These are phyloP conservation scores for Dinocampus coccinellae DNA, from an alignment of 2,888 invertebrate genomes.

Conservation along the genomic window DNA sequence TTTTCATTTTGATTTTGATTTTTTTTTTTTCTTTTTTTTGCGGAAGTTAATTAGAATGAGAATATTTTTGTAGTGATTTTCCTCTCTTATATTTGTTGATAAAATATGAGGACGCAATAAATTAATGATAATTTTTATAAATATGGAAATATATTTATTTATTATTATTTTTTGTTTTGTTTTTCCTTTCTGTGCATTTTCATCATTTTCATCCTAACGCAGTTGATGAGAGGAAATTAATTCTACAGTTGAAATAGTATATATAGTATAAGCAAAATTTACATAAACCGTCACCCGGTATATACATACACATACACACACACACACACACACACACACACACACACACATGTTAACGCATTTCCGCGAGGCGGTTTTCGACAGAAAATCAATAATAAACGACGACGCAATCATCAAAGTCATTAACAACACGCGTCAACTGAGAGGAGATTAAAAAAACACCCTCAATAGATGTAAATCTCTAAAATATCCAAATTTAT, in stretches of 20 bases:
- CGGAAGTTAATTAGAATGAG: constrained; percentile 6
- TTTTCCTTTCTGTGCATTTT: neutral
- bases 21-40: neutral
- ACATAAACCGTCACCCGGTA: constrained; percentile 37
- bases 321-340: too few species aligned
- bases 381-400: constrained; percentile 31
- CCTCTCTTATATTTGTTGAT: neutral
- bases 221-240: neutral
- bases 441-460: neutral
- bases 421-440: constrained; percentile 45
- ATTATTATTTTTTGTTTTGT: neutral
- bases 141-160: neutral
- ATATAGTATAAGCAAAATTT: neutral
- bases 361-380: constrained; percentile 20
- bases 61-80: neutral
- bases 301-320: too few species aligned
- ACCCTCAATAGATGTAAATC: neutral
- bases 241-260: neutral
- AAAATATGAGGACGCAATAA: neutral
- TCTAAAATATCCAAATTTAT: neutral
- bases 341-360: constrained; percentile 22
- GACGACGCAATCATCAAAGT: constrained; percentile 50
- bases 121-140: constrained; percentile 5
- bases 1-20: neutral
- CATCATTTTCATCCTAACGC: too few species aligned